Evolutionary conservation across 2,888 invertebrate species (phyloP).

Genomic region (Drosophila leonis): DNA sequence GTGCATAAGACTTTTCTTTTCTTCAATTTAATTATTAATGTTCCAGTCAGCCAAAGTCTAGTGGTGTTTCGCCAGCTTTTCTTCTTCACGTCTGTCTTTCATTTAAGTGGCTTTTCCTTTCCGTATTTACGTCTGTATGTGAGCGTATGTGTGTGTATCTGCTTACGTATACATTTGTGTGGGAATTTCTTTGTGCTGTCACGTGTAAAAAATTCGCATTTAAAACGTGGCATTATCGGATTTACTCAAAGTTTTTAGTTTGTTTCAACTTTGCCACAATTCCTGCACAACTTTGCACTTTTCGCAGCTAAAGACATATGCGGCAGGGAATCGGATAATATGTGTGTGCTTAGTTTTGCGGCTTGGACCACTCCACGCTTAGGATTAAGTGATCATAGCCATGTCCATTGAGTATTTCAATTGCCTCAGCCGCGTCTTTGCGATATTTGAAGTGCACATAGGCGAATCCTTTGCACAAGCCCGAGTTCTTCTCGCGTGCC

Average conservation of each 20-base stretch:
- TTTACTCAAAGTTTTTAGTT: constrained; percentile 41
- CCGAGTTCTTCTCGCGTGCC: constrained; percentile 96
- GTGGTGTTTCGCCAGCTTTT: constrained; percentile 46
- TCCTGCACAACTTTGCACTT: constrained; percentile 15
- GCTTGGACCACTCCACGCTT: constrained; percentile 99
- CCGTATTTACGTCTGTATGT: constrained; percentile 17
- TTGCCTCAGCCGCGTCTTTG: constrained; percentile 96
- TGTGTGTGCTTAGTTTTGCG: constrained; percentile 86
- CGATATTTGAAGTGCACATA: constrained; percentile 98
- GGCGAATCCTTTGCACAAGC: constrained; percentile 97
- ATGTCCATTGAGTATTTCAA: constrained; percentile 94
- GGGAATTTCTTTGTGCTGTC: constrained; percentile 39
- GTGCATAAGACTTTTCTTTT: constrained; percentile 60
- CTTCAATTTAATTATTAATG: constrained; percentile 77
- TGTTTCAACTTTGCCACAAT: constrained; percentile 19
- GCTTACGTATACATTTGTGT: constrained; percentile 17
- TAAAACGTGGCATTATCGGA: constrained; percentile 53
- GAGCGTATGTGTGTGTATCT: constrained; percentile 15
- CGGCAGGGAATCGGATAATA: not conserved
- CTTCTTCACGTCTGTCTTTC: constrained; percentile 29
- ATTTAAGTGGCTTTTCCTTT: constrained; percentile 37
- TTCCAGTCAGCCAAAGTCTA: constrained; percentile 63
- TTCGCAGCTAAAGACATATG: not conserved
- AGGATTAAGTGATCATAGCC: constrained; percentile 99
- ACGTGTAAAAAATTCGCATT: constrained; percentile 60